phyloP scores from a whole-genome alignment of 2,888 invertebrate genomes.

The Drosophila limbata region DNA sequence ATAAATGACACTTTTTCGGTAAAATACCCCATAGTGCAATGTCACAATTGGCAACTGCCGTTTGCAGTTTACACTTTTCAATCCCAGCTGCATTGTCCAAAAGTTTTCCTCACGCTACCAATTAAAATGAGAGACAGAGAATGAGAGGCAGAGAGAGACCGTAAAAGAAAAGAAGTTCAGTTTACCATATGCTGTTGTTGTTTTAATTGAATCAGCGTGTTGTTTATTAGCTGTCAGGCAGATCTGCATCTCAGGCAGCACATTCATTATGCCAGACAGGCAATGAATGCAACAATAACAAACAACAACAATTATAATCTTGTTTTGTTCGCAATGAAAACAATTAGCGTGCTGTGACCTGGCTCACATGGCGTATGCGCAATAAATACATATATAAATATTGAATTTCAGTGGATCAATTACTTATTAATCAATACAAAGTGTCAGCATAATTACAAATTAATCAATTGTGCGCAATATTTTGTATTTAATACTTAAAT shows the following conservation, averaged over 20 bases:
- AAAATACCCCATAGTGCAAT: no score
- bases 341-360: slow-evolving; percentile 38
- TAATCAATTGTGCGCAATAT: slow-evolving; percentile 27
- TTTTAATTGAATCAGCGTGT: slow-evolving; percentile 64
- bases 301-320: slow-evolving; percentile 44
- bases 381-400: slow-evolving; percentile 15
- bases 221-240: slow-evolving; percentile 43
- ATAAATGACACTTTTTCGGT: no score
- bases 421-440: slow-evolving; percentile 28
- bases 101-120: slow-evolving; percentile 57
- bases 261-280: slow-evolving; percentile 21
- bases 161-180: slow-evolving; percentile 1
- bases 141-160: no score
- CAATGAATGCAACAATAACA: slow-evolving; percentile 9
- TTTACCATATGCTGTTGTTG: slow-evolving; percentile 34
- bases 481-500: slow-evolving; percentile 7
- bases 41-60: slow-evolving; percentile 38
- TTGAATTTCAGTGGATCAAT: slow-evolving; percentile 21
- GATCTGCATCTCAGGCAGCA: slow-evolving; percentile 7
- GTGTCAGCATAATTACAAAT: slow-evolving; percentile 47
- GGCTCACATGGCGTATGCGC: slow-evolving; percentile 26
- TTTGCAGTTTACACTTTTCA: slow-evolving; percentile 11
- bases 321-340: slow-evolving; percentile 68
- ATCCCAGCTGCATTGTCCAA: slow-evolving; percentile 47
- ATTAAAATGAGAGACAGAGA: slow-evolving; percentile 9